Evolutionary conservation across 37 sponge, comb jelly and placozoan species (phyloP), one percentile per base, ranked within the genome.

Genomic region (Halichondria panicea): DNA sequence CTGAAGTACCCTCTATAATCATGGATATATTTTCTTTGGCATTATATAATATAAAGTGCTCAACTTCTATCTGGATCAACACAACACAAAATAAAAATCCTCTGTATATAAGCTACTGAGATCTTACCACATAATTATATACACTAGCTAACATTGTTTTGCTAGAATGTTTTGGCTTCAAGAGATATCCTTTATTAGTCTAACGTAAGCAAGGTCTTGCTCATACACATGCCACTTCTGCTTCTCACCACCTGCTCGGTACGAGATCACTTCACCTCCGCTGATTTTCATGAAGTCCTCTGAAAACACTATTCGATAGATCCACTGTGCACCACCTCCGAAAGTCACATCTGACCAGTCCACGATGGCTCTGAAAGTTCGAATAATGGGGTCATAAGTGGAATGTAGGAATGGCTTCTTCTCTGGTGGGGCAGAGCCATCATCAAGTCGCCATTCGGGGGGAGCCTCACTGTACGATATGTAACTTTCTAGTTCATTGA

Each of bases 241-340:
- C 27, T 41, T 37, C 28, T 36, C 12, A 7, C 71, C 55, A 48
- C 52, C 33, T 53, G 55, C 35, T 1, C 31, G 34, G 54, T 71
- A 71, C 5, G 36, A 32, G 18, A 50, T 2, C 1, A 71, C 55
- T 3, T 71, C 71, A 27, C 71, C 71, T 48, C 55, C 32, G 34
- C 52, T 55, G 32, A 71, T 53, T 13, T 21, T 31, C 55, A 30
- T 53, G 35, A 54, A 71, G 55, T 71, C 71, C 11, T 50, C 71
- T 6, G 71, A 71, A 28, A 71, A 71, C 32, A 71, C 71, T 19
- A 71, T 71, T 13, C 71, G 71, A 32, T 71, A 71, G 27, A 54
- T 25, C 53, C 55, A 71, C 36, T 71, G 18, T 30, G 55, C 54
- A 36, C 33, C 12, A 35, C 71, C 71, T 2, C 21, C 13, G 19